Evolutionary conservation across 2,888 invertebrate species (phyloP).

Genomic region (Dione vanillae): DNA sequence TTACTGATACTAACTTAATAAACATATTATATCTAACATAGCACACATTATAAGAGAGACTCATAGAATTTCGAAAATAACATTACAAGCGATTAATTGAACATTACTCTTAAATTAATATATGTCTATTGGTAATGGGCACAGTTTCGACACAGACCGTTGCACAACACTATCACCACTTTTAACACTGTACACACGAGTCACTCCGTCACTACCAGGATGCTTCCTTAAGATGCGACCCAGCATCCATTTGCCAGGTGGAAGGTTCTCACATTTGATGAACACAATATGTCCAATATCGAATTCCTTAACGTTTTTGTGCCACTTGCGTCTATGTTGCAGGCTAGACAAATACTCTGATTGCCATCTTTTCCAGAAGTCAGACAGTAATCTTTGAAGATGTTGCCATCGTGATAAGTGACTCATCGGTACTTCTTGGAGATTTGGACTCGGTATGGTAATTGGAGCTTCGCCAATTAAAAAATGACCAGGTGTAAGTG

Average conservation of each 20-base stretch:
- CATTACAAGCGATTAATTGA: too few relatives aligned
- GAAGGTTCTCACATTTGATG: constrained; percentile 29
- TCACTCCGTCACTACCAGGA: constrained; percentile 33
- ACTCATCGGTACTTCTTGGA: not conserved
- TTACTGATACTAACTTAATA: too few relatives aligned
- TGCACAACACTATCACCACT: constrained; percentile 15
- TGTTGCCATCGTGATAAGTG: constrained; percentile 1
- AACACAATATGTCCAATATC: constrained; percentile 28
- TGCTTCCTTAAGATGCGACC: constrained; percentile 32
- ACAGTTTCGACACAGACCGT: constrained; percentile 32
- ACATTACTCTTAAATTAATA: too few relatives aligned
- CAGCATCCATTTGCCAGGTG: constrained; percentile 36
- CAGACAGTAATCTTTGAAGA: not conserved
- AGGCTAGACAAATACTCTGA: constrained; percentile 26
- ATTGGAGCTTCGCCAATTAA: constrained; percentile 23
- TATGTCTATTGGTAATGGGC: constrained; percentile 32
- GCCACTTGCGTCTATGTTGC: constrained; percentile 18
- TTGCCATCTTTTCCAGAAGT: constrained; percentile 25
- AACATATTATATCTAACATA: too few relatives aligned
- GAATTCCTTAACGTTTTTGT: constrained; percentile 9
- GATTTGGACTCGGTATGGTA: not conserved
- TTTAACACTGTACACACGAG: constrained; percentile 31
- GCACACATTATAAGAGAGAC: too few relatives aligned
- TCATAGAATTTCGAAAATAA: too few relatives aligned
- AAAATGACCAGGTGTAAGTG: constrained; percentile 7